A percentile compares a stretch with the other conserved stretches of the same genome.
phyloP scores from a whole-genome alignment of 2,797 vertebrate species.

The Sebastes cheni region DNA sequence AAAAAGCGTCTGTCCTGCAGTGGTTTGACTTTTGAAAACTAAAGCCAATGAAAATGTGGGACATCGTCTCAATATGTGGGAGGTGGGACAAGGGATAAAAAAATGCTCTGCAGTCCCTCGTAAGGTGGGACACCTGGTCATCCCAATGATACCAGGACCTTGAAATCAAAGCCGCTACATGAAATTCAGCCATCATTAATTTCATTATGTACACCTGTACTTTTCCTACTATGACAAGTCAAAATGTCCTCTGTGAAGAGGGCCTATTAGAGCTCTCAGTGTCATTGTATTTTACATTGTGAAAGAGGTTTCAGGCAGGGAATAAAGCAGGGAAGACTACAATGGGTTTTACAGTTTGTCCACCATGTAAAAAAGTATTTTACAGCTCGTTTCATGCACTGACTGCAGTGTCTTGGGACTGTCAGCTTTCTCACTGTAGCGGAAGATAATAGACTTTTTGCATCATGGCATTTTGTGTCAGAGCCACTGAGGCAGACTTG shows the following conservation, averaged over 20 bases:
- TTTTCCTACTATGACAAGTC: no score
- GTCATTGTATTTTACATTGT: background rate
- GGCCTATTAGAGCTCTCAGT: background rate
- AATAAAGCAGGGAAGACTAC: background rate
- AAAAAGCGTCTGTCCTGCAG: no score
- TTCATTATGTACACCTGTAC: no score
- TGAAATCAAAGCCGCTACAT: no score
- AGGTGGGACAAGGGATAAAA: rapidly evolving
- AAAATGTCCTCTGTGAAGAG: no score
- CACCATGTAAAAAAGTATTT: background rate
- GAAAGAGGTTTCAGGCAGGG: background rate
- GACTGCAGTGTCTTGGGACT: background rate
- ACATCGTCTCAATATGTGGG: no score
- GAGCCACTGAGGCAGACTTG: background rate
- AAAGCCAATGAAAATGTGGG: no score
- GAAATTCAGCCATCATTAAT: no score
- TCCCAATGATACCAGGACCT: no score
- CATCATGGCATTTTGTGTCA: background rate
- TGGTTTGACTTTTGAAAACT: no score
- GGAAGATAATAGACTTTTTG: background rate
- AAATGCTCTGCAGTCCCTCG: no score
- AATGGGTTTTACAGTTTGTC: background rate
- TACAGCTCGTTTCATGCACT: background rate
- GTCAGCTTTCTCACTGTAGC: background rate
- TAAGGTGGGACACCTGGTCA: no score